These are phyloP conservation scores for Campylomormyrus tamandua DNA, from an alignment of 2,113 vertebrate species.

Conservation along the genomic window DNA sequence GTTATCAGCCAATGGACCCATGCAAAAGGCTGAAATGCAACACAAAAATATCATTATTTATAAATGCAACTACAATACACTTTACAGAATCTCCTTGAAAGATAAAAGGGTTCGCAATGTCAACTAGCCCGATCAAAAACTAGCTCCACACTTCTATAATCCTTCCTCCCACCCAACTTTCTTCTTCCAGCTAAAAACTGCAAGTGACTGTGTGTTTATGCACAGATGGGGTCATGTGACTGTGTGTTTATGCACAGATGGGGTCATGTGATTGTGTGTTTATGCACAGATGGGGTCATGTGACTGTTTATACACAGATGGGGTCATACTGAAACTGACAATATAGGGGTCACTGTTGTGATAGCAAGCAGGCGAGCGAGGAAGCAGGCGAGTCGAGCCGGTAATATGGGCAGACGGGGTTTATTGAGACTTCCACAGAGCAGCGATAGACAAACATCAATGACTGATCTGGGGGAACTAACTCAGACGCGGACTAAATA, in stretches of 20 bases:
- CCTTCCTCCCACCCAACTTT: neutral
- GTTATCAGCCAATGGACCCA: neutral
- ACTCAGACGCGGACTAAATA: no score
- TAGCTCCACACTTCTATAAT: neutral
- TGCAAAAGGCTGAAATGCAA: neutral
- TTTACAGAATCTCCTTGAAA: neutral
- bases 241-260: no score
- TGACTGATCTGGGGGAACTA: no score
- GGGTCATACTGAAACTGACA: neutral
- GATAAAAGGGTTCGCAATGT: neutral
- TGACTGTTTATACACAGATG: no score
- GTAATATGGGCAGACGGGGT: no score
- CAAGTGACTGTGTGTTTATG: neutral
- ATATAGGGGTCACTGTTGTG: neutral
- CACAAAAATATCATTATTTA: neutral
- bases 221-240: neutral
- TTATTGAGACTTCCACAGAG: no score
- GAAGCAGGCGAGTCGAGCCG: no score
- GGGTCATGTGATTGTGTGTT: no score
- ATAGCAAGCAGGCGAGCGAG: no score
- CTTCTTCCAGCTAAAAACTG: neutral
- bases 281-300: no score
- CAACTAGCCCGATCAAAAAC: neutral
- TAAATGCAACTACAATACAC: neutral
- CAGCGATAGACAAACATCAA: no score